Conservation (phyloP, 2,888 invertebrate species). For the Pyrochroa serraticornis region DNA sequence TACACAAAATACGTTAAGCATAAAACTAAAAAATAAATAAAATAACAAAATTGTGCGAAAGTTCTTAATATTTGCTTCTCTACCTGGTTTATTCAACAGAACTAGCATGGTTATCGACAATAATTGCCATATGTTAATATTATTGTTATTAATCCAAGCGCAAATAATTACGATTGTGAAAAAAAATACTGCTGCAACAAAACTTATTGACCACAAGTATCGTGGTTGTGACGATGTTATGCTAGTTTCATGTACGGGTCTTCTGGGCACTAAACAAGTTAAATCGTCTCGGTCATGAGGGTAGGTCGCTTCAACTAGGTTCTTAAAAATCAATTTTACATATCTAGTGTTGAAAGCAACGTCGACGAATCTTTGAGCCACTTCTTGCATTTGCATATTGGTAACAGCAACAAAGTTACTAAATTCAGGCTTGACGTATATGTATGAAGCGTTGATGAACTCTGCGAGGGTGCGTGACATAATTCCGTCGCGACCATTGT, state of each 20-base stretch:
- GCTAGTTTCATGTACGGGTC: neutral
- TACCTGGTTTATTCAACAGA: slow-evolving; percentile 10
- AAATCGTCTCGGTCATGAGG: slow-evolving; percentile 36
- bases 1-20: slow-evolving; percentile 25
- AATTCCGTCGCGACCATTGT: slow-evolving; percentile 28
- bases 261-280: slow-evolving; percentile 27
- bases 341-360: slow-evolving; percentile 34
- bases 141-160: neutral
- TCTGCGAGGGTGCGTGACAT: slow-evolving; percentile 22
- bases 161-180: slow-evolving; percentile 2
- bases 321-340: slow-evolving; percentile 27
- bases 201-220: slow-evolving; percentile 19
- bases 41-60: slow-evolving; percentile 14
- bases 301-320: slow-evolving; percentile 33
- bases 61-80: neutral
- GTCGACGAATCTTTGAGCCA: slow-evolving; percentile 23
- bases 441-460: slow-evolving; percentile 30
- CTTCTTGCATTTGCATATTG: slow-evolving; percentile 32
- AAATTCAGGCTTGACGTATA: slow-evolving; percentile 17
- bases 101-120: slow-evolving; percentile 4
- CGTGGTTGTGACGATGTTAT: slow-evolving; percentile 9
- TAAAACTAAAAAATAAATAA: slow-evolving; percentile 27
- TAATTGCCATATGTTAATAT: neutral
- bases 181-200: slow-evolving; percentile 7
- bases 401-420: slow-evolving; percentile 12